Evolutionary conservation across 2,797 vertebrate genomes (phyloP), one percentile per base, ranked within the genome.

Genomic region (Enteromius unitaeniatus): DNA sequence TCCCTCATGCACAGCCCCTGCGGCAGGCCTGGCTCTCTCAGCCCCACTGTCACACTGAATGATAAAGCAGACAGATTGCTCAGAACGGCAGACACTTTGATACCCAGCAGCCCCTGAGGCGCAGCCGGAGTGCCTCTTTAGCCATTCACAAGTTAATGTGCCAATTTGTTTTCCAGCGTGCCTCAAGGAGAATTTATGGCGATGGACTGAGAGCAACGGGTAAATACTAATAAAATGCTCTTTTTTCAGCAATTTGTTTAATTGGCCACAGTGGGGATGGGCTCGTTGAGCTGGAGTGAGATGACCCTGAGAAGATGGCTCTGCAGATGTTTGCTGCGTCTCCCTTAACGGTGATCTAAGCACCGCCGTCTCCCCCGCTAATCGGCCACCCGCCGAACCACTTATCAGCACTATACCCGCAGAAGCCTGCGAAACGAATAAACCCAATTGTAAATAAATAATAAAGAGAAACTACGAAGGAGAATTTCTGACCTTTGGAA

Each of bases 151-250:
- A 82, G 88, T 95, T 96, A 96, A 96, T 96, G 90, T 93, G 95
- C 95, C 95, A 92, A 94, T 95, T 96, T 95, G 93, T 93, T 93
- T 96, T 94, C 94, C 90, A 87, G 89, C 91, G 89, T 78, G 94
- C 95, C 95, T 83, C 89, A 89, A 96, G 95, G 94, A 90, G 89
- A 96, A 97, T 97, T 96, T 96, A 97, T 96, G 90, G 94, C 94
- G 85, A 92, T 87, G 70, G 89, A 88, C 88, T 82, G 86, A 93
- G 90, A 93, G 95, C 95, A 95, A 91, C 93, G 94, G 95, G 95
- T 95, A 96, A 96, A 97, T 95, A 95, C 96, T 96, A 97, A 97
- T 97, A 97, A 97, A 98, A 97, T 94, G 94, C 93, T 96, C 92
- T 88, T 89, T 97, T 96, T 96, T 93, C 93, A 93, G 93, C 96